phyloP scores from a whole-genome alignment of 37 sponge, comb jelly and placozoan genomes.

The Chondrilla cf. caribensis region DNA sequence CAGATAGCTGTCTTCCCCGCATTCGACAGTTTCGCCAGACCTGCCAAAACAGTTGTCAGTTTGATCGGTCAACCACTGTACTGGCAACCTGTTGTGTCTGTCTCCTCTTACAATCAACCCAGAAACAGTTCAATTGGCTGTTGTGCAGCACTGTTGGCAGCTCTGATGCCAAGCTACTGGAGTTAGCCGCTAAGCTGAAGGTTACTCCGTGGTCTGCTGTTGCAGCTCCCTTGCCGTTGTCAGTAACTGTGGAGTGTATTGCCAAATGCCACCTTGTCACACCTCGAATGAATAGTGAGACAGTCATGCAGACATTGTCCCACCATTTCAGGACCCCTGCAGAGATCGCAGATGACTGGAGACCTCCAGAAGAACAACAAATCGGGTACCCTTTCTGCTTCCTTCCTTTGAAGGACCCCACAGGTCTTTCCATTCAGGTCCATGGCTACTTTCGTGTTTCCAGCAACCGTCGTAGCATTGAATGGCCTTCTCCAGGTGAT shows the following conservation, averaged over 20 bases:
- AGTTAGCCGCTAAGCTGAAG: constrained; percentile 28
- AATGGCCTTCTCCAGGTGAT: constrained; percentile 74
- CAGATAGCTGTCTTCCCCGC: neutral
- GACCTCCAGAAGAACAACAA: neutral
- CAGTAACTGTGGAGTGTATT: neutral
- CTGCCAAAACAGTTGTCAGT: neutral
- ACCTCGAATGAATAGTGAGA: neutral
- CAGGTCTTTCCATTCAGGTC: constrained; percentile 58
- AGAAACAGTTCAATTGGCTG: constrained; percentile 41
- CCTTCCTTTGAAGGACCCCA: constrained; percentile 61
- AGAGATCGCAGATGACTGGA: neutral
- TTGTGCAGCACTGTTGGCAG: constrained; percentile 47
- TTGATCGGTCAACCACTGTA: neutral
- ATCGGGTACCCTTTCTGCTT: constrained; percentile 76
- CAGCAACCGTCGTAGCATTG: constrained; percentile 67
- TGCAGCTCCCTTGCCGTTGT: constrained; percentile 43
- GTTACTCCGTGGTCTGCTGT: constrained; percentile 72
- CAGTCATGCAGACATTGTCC: neutral
- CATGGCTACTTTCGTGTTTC: constrained; percentile 84
- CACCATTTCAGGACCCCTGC: neutral
- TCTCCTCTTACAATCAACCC: too few species aligned
- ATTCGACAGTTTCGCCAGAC: neutral
- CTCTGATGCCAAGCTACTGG: neutral
- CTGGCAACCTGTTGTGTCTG: neutral
- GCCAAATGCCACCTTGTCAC: neutral